Base-by-base conservation (phyloP, 2,113 vertebrate genomes). In the Alligator mississippiensis region DNA sequence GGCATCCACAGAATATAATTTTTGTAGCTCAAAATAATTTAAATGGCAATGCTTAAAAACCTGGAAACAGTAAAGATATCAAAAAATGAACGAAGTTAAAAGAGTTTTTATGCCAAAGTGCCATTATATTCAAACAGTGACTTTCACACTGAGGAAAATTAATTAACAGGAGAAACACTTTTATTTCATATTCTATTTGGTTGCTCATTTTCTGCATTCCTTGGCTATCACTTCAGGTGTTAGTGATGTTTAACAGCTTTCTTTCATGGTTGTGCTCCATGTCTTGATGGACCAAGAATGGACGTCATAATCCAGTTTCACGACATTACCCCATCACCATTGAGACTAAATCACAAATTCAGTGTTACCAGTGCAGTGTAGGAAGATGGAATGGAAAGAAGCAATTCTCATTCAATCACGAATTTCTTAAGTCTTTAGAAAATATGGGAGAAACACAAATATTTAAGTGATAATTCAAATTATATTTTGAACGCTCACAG, bases 121-220 rank as follows among this genome's bases (percentile, higher is more conserved):
- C 2, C 54, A 2, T 79, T 79, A 47, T 1, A 79, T 82, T 13
- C 2, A 82, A 66, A 61, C 0, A 3, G 2, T 1, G 3, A 63
- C 30, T 68, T 87, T 75, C 30, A 34, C 87, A 80, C 1, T 2
- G 4, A 4, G 3, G 5, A 5, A 68, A n/a, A 11, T n/a, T 79
- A 78, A n/a, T 83, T 86, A 59, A 78, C 7, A 38, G 2, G 2
- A 4, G 4, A 66, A 16, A 24, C 3, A 38, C 38, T 38, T 38
- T 38, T 38, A 38, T 38, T 38, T 38, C 38, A 55, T 80, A 74
- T 2, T 55, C 4, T 80, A 7, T 7, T 28, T 28, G 12, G 57
- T 4, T 21, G 19, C 3, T 5, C 15, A 4, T 68, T 64, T 92
- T 87, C 18, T 54, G 25, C 27, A 2, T 60, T 68, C 5, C 68